Base-by-base conservation (phyloP, 2,797 vertebrate species). In the Hephaestus fuliginosus region DNA sequence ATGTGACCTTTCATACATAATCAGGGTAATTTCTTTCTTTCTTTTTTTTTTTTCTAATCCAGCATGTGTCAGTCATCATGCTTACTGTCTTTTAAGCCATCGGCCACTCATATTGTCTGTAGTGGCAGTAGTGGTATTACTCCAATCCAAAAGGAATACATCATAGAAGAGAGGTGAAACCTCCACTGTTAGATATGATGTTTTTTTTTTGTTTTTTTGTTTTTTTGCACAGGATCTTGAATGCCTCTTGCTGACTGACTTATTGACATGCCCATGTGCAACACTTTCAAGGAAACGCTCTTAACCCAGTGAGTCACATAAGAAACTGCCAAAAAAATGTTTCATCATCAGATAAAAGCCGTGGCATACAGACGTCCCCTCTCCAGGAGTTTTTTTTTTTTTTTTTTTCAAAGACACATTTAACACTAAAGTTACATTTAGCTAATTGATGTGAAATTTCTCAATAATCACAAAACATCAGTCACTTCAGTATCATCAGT, bases 1-100 rank as follows among this genome's bases (percentile, higher is more conserved):
- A 60, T 70, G 70, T 72, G 72, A 80, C 75, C 64, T 70, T 56
- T 60, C 58, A 65, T 65, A 76, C 28, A 81, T 51, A 20, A 74
- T 43, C 79, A 55, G 25, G 55, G 15, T 82, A 10, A 78, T 60
- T 78, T 74, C 22, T 33, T 33, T 74, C 22, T 33, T 33, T 25
- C 2, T 25, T 25, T 25, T 33, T 33, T 33, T 33, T 33, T 33
- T 33, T 33, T 5, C 30, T 3, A 33, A 33, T 33, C 30, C 30
- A 33, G 2, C 25, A 25, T 25, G 25, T 70, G 67, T 58, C 58
- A 83, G 48, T 78, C 71, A 66, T 71, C 57, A 56, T 41, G 65
- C 20, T 52, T 33, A 70, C 25, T 70, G 52, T 52, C 77, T 70
- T 73, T 57, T 28, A 69, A 69, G 44, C 51, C 17, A 48, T 46